Base-by-base conservation (phyloP, 1,140 invertebrate genomes). In the Drosophila nigromelanica region DNA sequence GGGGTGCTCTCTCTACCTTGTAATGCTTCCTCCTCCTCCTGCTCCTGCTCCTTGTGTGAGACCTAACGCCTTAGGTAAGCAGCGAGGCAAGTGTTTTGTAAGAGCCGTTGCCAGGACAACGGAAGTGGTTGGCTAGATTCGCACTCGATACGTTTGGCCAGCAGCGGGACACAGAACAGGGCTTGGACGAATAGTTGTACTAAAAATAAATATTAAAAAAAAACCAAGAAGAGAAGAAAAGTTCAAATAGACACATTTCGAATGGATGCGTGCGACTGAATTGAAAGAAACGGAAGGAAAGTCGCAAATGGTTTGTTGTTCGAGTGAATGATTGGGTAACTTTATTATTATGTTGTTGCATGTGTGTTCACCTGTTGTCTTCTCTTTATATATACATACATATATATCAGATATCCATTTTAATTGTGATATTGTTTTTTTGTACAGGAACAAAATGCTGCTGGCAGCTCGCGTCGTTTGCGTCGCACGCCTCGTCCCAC, bases 401-500 rank as follows among this genome's bases (percentile, higher is more conserved):
- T 35, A 35, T 10, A 10, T 8, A 8, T 4, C 21, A 24, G 21
- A 24, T 24, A 24, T 24, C 21, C 21, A 24, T 0, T 24, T 45
- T 1, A 47, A 47, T 66, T 6, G 37, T 3, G 10, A 24, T n/a
- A 30, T 33, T 11, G 18, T 15, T 11, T 6, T 43, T 24, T n/a
- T 48, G 60, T 15, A 15, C 69, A 90, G 89, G 77, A 81, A 62
- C 74, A 80, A 71, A 59, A 45, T 59, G 73, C 70, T 24, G 66
- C 78, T 0, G 67, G 61, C 37, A 70, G 60, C 64, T 52, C 58
- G 48, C 82, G 89, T 24, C 89, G 89, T 5, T 61, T 87, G 42
- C 82, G 89, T 1, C 74, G 89, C 21, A 81, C 89, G 4, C 89
- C 89, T 3, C 69, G 79, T 33, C 83, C 83, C 61, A 71, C 69